Conservation (phyloP, 2,888 invertebrate species). For the Carcina quercana region DNA sequence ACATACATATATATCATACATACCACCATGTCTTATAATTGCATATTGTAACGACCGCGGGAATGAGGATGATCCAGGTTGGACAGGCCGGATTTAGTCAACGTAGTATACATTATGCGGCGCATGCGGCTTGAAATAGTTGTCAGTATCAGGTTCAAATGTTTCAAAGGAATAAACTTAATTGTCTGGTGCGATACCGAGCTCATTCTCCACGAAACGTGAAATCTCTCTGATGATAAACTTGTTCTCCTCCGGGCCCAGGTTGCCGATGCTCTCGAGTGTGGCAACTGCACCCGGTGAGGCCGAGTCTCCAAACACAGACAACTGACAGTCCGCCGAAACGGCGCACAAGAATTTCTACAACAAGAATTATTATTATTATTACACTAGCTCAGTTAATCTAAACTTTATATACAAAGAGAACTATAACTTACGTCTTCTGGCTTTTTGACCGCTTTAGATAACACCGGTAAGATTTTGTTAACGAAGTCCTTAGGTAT, state of each 20-base stretch:
- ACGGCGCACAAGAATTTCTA: slow-evolving; percentile 35
- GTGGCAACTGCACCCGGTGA: slow-evolving; percentile 29
- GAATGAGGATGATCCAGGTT: neutral
- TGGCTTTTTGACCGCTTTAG: slow-evolving; percentile 30
- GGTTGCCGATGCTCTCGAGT: slow-evolving; percentile 39
- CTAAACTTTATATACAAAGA: neutral
- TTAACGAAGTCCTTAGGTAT: slow-evolving; percentile 41
- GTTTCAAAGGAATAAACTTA: no score
- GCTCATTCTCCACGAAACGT: slow-evolving; percentile 35
- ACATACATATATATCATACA: neutral
- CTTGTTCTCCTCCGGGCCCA: slow-evolving; percentile 31
- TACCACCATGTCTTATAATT: neutral
- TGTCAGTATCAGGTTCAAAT: no score
- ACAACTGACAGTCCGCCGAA: slow-evolving; percentile 25
- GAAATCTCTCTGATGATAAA: slow-evolving; percentile 37
- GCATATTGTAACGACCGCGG: neutral
- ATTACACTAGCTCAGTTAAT: neutral
- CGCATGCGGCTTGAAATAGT: neutral
- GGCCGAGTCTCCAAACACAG: slow-evolving; percentile 22
- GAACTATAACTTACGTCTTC: slow-evolving; percentile 24
- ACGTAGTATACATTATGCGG: neutral
- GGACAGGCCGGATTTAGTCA: neutral
- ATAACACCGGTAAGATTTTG: slow-evolving; percentile 37
- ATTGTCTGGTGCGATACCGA: slow-evolving; percentile 39
- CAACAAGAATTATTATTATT: slow-evolving; percentile 5